Evolutionary conservation across 2,113 vertebrate species (phyloP), one percentile per base, ranked within the genome.

Genomic region (Bos taurus): DNA sequence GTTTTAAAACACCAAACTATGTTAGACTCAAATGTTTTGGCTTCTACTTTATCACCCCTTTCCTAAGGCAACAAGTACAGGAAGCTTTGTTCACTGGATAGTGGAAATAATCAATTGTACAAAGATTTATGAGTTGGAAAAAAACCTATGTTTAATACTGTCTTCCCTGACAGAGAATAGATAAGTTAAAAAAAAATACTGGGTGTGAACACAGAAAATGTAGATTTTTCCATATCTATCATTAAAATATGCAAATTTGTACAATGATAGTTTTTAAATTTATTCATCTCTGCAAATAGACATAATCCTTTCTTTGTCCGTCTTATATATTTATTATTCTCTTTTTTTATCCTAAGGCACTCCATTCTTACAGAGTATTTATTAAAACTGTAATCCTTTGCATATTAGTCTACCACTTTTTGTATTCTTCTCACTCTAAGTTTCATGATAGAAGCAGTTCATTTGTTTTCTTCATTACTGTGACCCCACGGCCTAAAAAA

Each of bases 31-130:
- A 62, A 54, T 11, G 17, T 88, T 62, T 92, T 83, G 74, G 28
- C 46, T 94, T 94, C 62, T 60, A 83, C 96, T 88, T 54, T 26
- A 62, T 94, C 74, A 92, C 46, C 17, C 14, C 46, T 88, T 91
- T 74, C 62, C 83, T 56, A 33, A 77, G 54, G 30, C 46, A 56
- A 60, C 33, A 88, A 46, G 6, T 46, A 83, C 14, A 88, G 88
- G 17, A 56, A 77, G 4, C 28, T 83, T 88, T 56, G 74, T 54
- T 77, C 36, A 56, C 8, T 56, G 87, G 46, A 48, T 30, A 91
- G 21, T 88, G 21, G n/a, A 82, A 91, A 30, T 85, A 74, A 25
- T 19, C 36, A 64, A 33, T 28, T 92, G 36, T 56, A 36, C 46
- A 84, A 89, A 93, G 84, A 86, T 91, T 80, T 83, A 94, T 52